Evolutionary conservation across 30 jellyfish, hydroid and myxozoan genomes (phyloP).

Genomic region (Pseudorhiza aurosa): DNA sequence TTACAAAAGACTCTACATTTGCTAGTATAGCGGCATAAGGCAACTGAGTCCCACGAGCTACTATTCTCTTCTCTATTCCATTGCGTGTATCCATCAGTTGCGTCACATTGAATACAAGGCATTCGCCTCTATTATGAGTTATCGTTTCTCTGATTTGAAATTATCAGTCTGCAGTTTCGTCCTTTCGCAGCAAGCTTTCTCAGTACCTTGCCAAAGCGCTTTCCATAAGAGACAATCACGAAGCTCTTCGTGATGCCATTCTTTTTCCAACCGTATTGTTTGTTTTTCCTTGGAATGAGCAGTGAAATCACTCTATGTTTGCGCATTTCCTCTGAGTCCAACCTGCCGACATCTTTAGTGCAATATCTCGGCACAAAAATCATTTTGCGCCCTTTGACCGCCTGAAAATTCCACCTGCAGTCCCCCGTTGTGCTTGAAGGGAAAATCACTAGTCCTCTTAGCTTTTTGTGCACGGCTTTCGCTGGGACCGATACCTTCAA

Average conservation of each 20-base stretch:
- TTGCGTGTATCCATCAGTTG: too few relatives aligned
- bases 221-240: conserved; percentile 53
- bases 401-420: conserved; percentile 31
- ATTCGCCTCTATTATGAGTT: too few relatives aligned
- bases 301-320: conserved; percentile 11
- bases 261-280: background rate
- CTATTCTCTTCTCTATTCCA: too few relatives aligned
- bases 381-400: conserved; percentile 9
- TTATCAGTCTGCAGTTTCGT: conserved; percentile 9
- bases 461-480: background rate
- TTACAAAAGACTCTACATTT: too few relatives aligned
- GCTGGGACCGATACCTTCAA: conserved; percentile 20
- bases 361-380: conserved; percentile 47
- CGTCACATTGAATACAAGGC: too few relatives aligned
- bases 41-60: too few relatives aligned
- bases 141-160: conserved; percentile 8
- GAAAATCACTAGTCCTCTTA: conserved; percentile 26
- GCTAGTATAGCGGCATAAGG: too few relatives aligned
- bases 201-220: conserved; percentile 42
- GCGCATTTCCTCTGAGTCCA: background rate
- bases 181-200: conserved; percentile 46
- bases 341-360: conserved; percentile 1
- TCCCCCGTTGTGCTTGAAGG: conserved; percentile 32
- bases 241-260: conserved; percentile 46
- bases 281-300: conserved; percentile 48